Evolutionary conservation across 2,113 vertebrate species (phyloP).

Genomic region (Phocoena sinus): DNA sequence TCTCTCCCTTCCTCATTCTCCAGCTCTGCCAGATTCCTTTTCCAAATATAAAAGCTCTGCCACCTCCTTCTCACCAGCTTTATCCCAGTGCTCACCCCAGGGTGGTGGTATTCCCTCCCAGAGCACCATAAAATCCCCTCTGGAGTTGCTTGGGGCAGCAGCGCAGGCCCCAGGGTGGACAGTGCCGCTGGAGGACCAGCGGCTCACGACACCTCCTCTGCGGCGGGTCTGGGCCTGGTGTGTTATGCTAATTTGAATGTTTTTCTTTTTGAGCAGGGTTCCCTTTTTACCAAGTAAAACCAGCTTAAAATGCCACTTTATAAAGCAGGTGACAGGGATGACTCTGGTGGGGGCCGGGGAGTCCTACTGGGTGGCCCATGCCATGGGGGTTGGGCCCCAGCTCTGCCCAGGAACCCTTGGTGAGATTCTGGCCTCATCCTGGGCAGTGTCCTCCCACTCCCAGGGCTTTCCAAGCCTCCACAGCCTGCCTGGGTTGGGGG

Average conservation of each 20-base stretch:
- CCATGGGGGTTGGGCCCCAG: background rate
- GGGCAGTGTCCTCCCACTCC: background rate
- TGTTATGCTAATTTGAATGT: background rate
- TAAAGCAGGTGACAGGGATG: background rate
- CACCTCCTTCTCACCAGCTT: background rate
- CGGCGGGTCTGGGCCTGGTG: background rate
- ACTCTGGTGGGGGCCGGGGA: background rate
- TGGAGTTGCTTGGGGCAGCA: background rate
- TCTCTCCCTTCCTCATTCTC: background rate
- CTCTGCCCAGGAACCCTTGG: background rate
- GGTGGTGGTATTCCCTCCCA: background rate
- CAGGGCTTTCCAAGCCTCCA: background rate
- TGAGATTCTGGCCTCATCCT: background rate
- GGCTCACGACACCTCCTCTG: too few species aligned
- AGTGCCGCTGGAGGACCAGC: too few species aligned
- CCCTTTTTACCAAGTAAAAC: background rate
- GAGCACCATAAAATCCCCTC: background rate
- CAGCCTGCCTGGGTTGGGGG: background rate
- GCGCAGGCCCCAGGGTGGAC: rapidly evolving
- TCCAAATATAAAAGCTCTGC: background rate
- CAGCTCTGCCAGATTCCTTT: background rate
- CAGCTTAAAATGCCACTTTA: background rate
- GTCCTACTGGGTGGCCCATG: background rate
- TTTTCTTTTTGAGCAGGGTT: background rate
- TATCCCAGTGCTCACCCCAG: background rate